Evolutionary conservation across 2,888 invertebrate genomes (phyloP).

Genomic region (Synanthedon vespiformis): DNA sequence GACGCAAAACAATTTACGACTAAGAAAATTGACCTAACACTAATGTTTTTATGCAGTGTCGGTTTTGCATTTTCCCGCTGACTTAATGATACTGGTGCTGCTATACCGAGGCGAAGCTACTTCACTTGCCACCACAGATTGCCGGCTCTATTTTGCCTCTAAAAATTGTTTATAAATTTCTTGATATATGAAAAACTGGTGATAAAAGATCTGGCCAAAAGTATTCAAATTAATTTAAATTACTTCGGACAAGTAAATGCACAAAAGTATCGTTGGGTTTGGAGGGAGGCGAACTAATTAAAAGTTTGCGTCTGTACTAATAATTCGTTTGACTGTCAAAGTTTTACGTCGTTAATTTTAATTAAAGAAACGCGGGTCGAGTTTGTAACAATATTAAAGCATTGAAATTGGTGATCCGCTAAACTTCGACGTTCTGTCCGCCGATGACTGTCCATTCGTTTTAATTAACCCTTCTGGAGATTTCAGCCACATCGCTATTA

Average conservation of each 20-base stretch:
- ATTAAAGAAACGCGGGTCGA: constrained; percentile 66
- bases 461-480: constrained; percentile 61
- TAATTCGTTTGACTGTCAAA: constrained; percentile 71
- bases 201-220: constrained; percentile 15
- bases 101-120: no score
- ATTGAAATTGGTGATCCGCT: constrained; percentile 68
- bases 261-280: constrained; percentile 51
- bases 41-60: no score
- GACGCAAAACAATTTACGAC: no score
- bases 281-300: constrained; percentile 64
- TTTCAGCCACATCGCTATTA: constrained; percentile 45
- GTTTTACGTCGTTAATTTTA: constrained; percentile 70
- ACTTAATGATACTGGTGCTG: no score
- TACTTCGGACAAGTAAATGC: constrained; percentile 54
- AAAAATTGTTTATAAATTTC: no score
- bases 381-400: constrained; percentile 69
- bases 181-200: no score
- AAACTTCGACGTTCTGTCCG: constrained; percentile 61
- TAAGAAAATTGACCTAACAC: no score
- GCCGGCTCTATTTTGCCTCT: no score
- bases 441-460: constrained; percentile 64
- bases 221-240: constrained; percentile 61
- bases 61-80: no score
- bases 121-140: no score
- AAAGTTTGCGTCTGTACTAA: constrained; percentile 68